Conservation (phyloP, 1,140 invertebrate genomes). For the Camponotus floridanus region DNA sequence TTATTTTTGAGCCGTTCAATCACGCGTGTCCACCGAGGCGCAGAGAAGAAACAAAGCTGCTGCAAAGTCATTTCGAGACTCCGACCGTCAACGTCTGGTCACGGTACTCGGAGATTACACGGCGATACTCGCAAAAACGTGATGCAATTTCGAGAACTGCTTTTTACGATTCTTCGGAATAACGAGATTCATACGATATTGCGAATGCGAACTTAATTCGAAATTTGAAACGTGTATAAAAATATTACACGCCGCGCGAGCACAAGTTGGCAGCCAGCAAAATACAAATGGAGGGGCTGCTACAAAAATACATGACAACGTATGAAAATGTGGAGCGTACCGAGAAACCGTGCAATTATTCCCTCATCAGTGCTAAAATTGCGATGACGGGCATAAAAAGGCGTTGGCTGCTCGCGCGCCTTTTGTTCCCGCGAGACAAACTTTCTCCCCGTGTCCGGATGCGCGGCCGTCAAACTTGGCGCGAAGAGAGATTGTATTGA, state of each 20-base stretch:
- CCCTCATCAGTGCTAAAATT: slow-evolving; percentile 15
- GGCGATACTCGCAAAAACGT: background rate
- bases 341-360: slow-evolving; percentile 50
- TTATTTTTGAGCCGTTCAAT: slow-evolving; percentile 68
- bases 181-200: background rate
- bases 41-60: slow-evolving; percentile 25
- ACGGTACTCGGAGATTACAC: slow-evolving; percentile 11
- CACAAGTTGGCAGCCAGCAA: background rate
- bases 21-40: slow-evolving; percentile 27
- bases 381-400: slow-evolving; percentile 43
- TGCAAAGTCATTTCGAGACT: background rate
- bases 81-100: background rate
- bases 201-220: background rate
- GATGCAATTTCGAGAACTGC: background rate
- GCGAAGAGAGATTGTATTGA: slow-evolving; percentile 50
- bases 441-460: slow-evolving; percentile 35
- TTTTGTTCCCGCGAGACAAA: slow-evolving; percentile 26
- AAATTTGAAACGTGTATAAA: slow-evolving; percentile 15
- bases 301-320: slow-evolving; percentile 27
- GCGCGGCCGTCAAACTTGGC: slow-evolving; percentile 20
- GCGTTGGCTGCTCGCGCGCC: background rate
- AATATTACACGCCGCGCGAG: background rate
- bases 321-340: slow-evolving; percentile 15
- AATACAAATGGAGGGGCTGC: background rate
- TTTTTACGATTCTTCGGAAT: background rate